Percentiles rank a stretch among this genome's conserved stretches.
Conservation (phyloP, 2,888 invertebrate genomes). For the Nipponacmea schrenckii region DNA sequence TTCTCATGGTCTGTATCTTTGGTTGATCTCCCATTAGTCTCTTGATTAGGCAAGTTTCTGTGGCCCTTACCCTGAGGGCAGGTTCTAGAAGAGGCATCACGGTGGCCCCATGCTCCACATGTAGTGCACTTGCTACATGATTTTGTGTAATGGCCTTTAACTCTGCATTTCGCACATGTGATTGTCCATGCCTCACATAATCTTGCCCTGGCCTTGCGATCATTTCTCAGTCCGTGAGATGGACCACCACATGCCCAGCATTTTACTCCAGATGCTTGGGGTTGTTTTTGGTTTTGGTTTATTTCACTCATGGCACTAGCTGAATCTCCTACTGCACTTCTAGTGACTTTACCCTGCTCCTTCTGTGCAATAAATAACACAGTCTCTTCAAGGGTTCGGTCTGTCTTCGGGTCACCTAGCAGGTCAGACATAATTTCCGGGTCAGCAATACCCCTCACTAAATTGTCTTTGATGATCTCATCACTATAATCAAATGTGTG, state of each 20-base stretch:
- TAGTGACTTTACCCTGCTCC: constrained; percentile 28
- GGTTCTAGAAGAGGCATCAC: background rate
- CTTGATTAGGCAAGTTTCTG: too few relatives aligned
- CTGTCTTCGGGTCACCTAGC: constrained; percentile 26
- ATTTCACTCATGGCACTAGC: constrained; percentile 22
- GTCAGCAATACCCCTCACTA: constrained; percentile 26
- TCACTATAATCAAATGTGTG: constrained; percentile 26
- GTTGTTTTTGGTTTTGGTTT: too few relatives aligned
- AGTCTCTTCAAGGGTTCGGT: constrained; percentile 24
- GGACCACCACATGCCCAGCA: constrained; percentile 6
- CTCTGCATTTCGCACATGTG: too few relatives aligned
- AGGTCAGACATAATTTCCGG: constrained; percentile 25
- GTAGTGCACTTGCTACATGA: too few relatives aligned
- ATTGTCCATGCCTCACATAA: too few relatives aligned
- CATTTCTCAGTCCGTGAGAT: background rate
- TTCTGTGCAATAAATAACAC: constrained; percentile 29
- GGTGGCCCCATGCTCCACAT: background rate
- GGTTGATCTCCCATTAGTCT: background rate
- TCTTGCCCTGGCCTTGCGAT: background rate
- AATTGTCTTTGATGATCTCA: constrained; percentile 32
- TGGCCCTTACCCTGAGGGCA: too few relatives aligned
- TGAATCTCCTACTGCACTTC: constrained; percentile 29
- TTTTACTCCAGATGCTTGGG: constrained; percentile 8
- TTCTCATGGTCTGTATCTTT: background rate
- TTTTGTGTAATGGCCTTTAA: too few relatives aligned